phyloP scores from a whole-genome alignment of 2,888 invertebrate genomes.

The Hololepta plana region DNA sequence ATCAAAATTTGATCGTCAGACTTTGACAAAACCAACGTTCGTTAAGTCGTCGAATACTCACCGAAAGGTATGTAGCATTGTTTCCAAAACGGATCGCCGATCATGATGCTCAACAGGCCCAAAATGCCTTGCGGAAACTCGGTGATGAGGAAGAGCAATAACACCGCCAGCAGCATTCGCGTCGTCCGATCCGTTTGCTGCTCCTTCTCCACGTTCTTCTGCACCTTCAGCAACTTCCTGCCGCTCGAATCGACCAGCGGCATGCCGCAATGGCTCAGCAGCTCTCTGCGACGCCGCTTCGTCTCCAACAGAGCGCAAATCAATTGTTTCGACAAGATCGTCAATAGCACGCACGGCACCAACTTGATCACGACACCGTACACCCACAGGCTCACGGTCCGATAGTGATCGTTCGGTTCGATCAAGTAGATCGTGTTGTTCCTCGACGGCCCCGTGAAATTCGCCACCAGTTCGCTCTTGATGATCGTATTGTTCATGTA shows the following conservation, averaged over 20 bases:
- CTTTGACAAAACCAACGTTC: no score
- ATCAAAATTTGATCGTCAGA: no score
- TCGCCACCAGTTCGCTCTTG: neutral
- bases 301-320: constrained; percentile 65
- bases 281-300: constrained; percentile 52
- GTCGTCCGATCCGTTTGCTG: constrained; percentile 71
- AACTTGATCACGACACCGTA: constrained; percentile 89
- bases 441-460: constrained; percentile 12
- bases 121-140: constrained; percentile 78
- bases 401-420: constrained; percentile 42
- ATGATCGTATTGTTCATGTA: constrained; percentile 6
- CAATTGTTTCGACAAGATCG: constrained; percentile 59
- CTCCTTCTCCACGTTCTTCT: constrained; percentile 26
- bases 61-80: constrained; percentile 68
- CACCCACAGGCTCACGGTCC: constrained; percentile 67
- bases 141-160: constrained; percentile 72
- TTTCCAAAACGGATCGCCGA: constrained; percentile 57
- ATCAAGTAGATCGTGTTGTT: constrained; percentile 22
- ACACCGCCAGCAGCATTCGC: constrained; percentile 69
- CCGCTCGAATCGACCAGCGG: constrained; percentile 20
- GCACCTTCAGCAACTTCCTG: no score
- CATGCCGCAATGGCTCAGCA: constrained; percentile 32
- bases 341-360: constrained; percentile 75
- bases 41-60: no score
- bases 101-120: constrained; percentile 58